Evolutionary conservation across 92 coral and sea anemone genomes (phyloP).

Genomic region (Umimayanthus chanpuru): DNA sequence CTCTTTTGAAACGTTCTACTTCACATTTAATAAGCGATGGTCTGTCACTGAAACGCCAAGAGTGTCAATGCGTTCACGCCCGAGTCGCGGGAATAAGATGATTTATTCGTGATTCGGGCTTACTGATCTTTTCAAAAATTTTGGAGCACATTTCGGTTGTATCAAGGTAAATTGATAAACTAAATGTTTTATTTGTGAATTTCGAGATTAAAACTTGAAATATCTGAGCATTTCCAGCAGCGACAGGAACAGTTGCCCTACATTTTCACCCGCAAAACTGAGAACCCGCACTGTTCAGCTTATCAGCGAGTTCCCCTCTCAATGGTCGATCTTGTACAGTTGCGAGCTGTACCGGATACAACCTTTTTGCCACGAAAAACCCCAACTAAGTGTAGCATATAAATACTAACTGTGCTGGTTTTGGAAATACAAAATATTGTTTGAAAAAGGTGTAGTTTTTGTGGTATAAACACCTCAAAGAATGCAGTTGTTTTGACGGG

Average conservation of each 20-base stretch:
- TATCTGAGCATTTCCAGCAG: background rate
- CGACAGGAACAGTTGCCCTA: background rate
- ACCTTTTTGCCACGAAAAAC: background rate
- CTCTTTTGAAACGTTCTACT: no score
- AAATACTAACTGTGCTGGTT: background rate
- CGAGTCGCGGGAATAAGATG: no score
- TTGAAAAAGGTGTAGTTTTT: background rate
- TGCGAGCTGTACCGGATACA: background rate
- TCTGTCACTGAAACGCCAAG: no score
- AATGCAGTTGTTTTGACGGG: background rate
- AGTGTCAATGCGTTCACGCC: no score
- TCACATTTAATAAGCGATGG: no score
- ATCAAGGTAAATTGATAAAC: no score
- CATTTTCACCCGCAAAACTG: background rate
- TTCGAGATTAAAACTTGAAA: background rate
- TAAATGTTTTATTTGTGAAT: no score
- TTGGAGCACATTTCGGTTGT: no score
- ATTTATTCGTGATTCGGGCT: no score
- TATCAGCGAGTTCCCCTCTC: background rate
- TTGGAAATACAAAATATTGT: no score
- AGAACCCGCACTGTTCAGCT: background rate
- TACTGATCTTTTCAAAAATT: no score
- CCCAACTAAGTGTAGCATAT: background rate
- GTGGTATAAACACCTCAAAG: background rate
- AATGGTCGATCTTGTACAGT: background rate